A percentile compares a stretch with the other conserved stretches of the same genome.
phyloP scores from a whole-genome alignment of 2,888 invertebrate species.

The Pristionchus arcanus region DNA sequence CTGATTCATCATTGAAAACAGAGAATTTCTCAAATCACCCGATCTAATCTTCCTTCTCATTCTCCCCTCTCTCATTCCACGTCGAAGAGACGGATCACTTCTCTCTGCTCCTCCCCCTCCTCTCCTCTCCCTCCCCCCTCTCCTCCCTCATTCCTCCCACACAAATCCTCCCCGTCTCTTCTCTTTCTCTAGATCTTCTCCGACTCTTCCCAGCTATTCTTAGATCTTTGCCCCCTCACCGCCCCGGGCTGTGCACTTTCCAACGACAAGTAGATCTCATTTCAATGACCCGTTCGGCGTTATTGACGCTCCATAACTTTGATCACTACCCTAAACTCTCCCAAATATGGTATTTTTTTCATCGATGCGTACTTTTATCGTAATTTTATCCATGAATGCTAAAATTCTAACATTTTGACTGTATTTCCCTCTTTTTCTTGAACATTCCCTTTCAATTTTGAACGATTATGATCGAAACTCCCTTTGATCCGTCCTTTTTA shows the following conservation, averaged over 20 bases:
- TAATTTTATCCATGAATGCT: too few species aligned
- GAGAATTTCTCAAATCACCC: not conserved
- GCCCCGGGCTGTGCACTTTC: slow-evolving; percentile 5
- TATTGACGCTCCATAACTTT: not conserved
- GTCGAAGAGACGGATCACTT: slow-evolving; percentile 23
- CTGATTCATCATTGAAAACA: not conserved
- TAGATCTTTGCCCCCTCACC: slow-evolving; percentile 18
- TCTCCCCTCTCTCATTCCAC: not conserved
- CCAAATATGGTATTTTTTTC: not conserved
- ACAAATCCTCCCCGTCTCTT: slow-evolving; percentile 29
- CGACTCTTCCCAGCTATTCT: not conserved
- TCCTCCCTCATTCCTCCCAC: slow-evolving; percentile 45
- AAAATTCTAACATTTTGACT: too few species aligned
- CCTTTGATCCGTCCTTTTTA: not conserved
- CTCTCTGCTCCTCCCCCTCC: not conserved
- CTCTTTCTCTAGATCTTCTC: not conserved
- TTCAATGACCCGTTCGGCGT: too few species aligned
- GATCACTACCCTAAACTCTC: not conserved
- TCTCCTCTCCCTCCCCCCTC: not conserved
- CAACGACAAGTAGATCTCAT: too few species aligned
- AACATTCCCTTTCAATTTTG: not conserved
- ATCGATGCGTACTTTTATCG: not conserved
- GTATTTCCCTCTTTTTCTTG: not conserved
- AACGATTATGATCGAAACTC: not conserved
- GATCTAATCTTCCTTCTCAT: not conserved